Base-by-base conservation (phyloP, 2,888 invertebrate genomes). In the Micoletzkya japonica region DNA sequence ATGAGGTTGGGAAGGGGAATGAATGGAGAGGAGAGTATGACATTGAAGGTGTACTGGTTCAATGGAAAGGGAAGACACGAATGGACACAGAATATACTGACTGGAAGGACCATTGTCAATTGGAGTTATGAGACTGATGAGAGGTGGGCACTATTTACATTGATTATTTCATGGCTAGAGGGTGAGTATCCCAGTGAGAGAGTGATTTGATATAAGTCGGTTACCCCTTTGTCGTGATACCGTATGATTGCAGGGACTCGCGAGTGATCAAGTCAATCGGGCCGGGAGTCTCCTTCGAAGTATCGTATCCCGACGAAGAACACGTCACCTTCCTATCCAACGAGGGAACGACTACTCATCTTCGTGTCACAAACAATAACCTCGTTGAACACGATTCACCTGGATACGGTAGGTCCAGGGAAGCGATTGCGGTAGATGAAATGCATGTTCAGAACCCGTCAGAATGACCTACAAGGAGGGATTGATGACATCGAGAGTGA, bases 81-180 rank as follows among this genome's bases (percentile, higher is more conserved):
- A 34, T 92, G 86, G 70, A 88, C 88, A 10, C 85, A 86, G 63
- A 86, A 87, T 75, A 77, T 97, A 73, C 92, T 95, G 59, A 95
- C 95, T n/a, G 94, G 93, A 60, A 93, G 93, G 87, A 92, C 70
- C 10, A 90, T 94, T 86, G 96, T 95, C 87, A 93, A 94, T 60
- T 97, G 97, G 89, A 89, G 95, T 32, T 97, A 97, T 88, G 95
- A 94, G 79, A 94, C 95, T 0, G 95, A 95, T 86, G 95, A 95
- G 0, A 94, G 93, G 85, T 95, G 4, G 94, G 60, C 36, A 30
- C 17, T 37, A 17, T n/a, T n/a, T n/a, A n/a, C n/a, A n/a, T n/a
- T n/a, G n/a, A n/a, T n/a, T n/a, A n/a, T n/a, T n/a, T n/a, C n/a
- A n/a, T n/a, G n/a, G n/a, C n/a, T n/a, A n/a, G n/a, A n/a, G n/a